These are phyloP conservation scores for Amorpha juglandis DNA, from an alignment of 2,888 invertebrate genomes.

Conservation along the genomic window DNA sequence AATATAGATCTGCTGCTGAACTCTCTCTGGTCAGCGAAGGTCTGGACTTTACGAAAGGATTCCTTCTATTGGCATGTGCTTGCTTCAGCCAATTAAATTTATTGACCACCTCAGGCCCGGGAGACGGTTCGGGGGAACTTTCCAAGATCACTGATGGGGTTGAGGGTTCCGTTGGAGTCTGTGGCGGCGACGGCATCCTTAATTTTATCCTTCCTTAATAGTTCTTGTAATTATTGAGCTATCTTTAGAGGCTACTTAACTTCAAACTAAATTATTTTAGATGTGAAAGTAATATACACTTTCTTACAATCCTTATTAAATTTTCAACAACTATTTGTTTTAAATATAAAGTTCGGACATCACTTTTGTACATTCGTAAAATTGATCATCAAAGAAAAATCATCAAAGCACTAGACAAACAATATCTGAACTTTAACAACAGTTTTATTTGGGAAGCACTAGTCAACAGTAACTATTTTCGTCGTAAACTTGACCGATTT, in stretches of 20 bases:
- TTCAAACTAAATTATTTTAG: not conserved
- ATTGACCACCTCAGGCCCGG: slow-evolving; percentile 53
- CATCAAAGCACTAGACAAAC: not conserved
- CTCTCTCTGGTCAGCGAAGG: slow-evolving; percentile 73
- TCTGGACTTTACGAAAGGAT: slow-evolving; percentile 70
- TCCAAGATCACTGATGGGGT: slow-evolving; percentile 55
- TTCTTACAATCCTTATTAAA: not conserved
- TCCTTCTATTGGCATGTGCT: slow-evolving; percentile 61
- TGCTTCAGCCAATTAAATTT: slow-evolving; percentile 75
- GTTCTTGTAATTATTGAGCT: not conserved
- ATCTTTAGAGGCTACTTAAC: not conserved
- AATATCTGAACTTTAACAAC: not conserved
- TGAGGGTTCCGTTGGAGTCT: slow-evolving; percentile 53
- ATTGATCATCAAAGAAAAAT: not conserved
- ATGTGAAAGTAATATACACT: not conserved
- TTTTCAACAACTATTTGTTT: not conserved
- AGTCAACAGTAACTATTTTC: not conserved
- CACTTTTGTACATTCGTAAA: not conserved
- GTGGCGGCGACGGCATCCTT: slow-evolving; percentile 34
- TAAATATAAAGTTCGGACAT: not conserved
- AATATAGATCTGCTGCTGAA: slow-evolving; percentile 70
- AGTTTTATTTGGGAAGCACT: not conserved
- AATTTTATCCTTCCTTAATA: not conserved
- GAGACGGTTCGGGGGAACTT: slow-evolving; percentile 61
- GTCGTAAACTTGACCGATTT: slow-evolving; percentile 21